phyloP scores from a whole-genome alignment of 2,888 invertebrate genomes.

The Belgica antarctica region DNA sequence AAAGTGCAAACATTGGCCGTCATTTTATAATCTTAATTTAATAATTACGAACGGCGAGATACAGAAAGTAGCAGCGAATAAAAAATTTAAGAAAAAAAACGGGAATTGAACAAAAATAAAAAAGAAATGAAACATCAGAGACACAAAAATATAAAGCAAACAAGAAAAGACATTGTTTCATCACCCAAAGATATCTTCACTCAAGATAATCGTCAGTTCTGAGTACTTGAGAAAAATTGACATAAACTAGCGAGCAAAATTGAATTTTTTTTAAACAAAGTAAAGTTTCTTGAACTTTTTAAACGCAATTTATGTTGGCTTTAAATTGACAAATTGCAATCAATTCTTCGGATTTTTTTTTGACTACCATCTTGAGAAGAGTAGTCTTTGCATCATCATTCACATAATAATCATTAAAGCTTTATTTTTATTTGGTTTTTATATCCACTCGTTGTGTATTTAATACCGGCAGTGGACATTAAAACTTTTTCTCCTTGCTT shows the following conservation, averaged over 20 bases:
- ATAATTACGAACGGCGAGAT: conserved; percentile 35
- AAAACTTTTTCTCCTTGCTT: background rate
- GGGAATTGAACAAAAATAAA: background rate
- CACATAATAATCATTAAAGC: conserved; percentile 7
- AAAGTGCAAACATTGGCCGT: too few relatives aligned
- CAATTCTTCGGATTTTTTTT: too few relatives aligned
- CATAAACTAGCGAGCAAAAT: too few relatives aligned
- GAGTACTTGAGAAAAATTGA: too few relatives aligned
- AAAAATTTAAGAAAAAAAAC: conserved; percentile 5
- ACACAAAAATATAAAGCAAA: background rate
- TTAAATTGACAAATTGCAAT: too few relatives aligned
- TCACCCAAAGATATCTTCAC: too few relatives aligned
- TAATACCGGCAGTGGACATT: conserved; percentile 21
- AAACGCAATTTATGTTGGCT: too few relatives aligned
- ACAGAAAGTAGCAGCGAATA: too few relatives aligned
- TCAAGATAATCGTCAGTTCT: too few relatives aligned
- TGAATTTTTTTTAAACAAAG: too few relatives aligned
- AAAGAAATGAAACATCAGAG: conserved; percentile 4
- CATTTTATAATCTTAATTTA: conserved; percentile 38
- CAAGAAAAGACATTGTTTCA: background rate
- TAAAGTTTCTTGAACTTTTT: too few relatives aligned
- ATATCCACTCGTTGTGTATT: background rate
- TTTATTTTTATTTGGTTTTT: conserved; percentile 1
- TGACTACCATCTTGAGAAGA: too few relatives aligned
- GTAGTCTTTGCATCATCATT: conserved; percentile 10